Evolutionary conservation across 2,113 vertebrate genomes (phyloP).

Genomic region (Pollachius pollachius): DNA sequence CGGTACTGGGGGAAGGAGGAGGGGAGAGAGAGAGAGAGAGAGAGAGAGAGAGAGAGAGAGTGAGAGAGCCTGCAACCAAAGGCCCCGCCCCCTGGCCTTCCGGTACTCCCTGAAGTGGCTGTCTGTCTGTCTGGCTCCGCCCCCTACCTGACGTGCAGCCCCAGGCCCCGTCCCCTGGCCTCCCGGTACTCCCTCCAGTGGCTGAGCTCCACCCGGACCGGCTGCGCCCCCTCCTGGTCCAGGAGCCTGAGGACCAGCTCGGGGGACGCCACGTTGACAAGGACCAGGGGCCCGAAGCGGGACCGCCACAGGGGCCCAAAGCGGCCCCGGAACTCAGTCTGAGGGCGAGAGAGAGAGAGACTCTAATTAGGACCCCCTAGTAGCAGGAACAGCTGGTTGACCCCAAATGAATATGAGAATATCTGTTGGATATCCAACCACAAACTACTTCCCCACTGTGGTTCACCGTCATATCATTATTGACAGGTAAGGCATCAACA

Average conservation of each 20-base stretch:
- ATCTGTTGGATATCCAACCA: too few relatives aligned
- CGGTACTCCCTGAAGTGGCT: not conserved
- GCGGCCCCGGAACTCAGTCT: conserved; percentile 64
- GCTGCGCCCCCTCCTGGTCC: conserved; percentile 74
- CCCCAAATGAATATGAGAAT: too few relatives aligned
- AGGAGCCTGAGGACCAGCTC: conserved; percentile 74
- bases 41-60: not conserved
- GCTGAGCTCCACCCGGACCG: conserved; percentile 58
- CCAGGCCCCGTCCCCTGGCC: conserved; percentile 74
- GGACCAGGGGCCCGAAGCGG: conserved; percentile 62
- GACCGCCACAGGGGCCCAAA: conserved; percentile 79
- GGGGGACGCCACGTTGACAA: conserved; percentile 73
- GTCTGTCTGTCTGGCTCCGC: too few relatives aligned
- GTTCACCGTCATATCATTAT: too few relatives aligned
- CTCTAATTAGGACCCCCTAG: too few relatives aligned
- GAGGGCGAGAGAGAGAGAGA: not conserved
- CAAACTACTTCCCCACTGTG: too few relatives aligned
- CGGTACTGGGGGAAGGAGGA: conserved; percentile 47
- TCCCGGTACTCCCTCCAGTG: conserved; percentile 80
- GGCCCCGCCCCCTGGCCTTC: conserved; percentile 57
- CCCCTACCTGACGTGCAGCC: conserved; percentile 71
- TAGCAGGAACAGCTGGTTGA: too few relatives aligned
- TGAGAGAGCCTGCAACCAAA: conserved; percentile 14
- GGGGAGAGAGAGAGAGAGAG: not conserved
- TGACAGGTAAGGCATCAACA: too few relatives aligned